Percentiles rank a stretch among this genome's conserved stretches.
Conservation (phyloP, 64 coral and sea anemone species). For the Montipora cactus region DNA sequence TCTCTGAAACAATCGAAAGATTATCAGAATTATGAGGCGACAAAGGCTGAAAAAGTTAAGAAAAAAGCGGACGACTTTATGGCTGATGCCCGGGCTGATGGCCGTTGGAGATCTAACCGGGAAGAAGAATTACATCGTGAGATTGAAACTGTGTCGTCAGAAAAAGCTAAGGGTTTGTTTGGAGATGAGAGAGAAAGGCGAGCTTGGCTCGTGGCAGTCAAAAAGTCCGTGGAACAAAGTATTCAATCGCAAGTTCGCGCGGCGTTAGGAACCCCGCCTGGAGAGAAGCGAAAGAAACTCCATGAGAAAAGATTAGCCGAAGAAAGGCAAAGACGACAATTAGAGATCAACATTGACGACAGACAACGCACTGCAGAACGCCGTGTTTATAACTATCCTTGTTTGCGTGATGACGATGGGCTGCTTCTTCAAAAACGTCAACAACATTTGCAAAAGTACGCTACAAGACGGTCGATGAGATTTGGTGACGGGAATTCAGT, state of each 20-base stretch:
- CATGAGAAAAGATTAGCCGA: conserved; percentile 66
- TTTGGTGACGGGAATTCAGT: neutral
- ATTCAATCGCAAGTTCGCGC: conserved; percentile 85
- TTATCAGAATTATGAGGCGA: neutral
- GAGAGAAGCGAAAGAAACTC: conserved; percentile 68
- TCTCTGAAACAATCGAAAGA: neutral
- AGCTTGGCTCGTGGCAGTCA: conserved; percentile 78
- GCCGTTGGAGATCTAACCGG: conserved; percentile 42
- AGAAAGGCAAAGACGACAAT: conserved; percentile 47
- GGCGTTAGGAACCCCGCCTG: conserved; percentile 76
- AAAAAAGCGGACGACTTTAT: conserved; percentile 23
- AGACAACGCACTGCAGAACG: conserved; percentile 26
- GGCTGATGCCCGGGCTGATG: conserved; percentile 19
- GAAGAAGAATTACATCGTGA: conserved; percentile 65
- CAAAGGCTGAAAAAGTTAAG: neutral
- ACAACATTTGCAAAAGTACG: conserved; percentile 68
- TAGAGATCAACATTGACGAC: conserved; percentile 31
- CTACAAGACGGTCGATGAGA: conserved; percentile 49
- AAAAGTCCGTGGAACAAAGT: conserved; percentile 86
- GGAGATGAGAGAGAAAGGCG: conserved; percentile 70
- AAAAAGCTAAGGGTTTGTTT: conserved; percentile 89
- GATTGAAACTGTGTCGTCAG: conserved; percentile 71
- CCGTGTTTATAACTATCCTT: conserved; percentile 48
- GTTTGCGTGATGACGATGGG: conserved; percentile 36
- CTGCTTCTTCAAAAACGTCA: conserved; percentile 63